Percentiles rank a stretch among this genome's conserved stretches.
Evolutionary conservation across 2,113 vertebrate species (phyloP).

Genomic region (Eulemur rufifrons): DNA sequence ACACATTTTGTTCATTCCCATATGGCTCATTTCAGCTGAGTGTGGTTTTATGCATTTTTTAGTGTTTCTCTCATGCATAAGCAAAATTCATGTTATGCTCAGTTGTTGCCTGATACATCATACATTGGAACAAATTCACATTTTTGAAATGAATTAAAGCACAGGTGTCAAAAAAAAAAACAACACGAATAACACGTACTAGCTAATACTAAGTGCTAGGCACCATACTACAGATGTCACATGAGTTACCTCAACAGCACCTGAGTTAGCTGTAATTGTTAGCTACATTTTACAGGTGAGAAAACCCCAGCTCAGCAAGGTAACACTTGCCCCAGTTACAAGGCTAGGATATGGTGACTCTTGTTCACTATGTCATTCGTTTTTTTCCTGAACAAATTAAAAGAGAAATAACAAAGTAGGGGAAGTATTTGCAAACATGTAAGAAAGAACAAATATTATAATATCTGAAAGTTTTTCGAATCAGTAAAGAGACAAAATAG

Average conservation of each 20-base stretch:
- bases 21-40: background rate
- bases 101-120: background rate
- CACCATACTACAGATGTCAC: background rate
- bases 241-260: background rate
- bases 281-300: background rate
- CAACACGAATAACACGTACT: background rate
- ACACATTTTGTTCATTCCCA: background rate
- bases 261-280: background rate
- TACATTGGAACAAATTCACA: background rate
- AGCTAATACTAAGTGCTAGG: background rate
- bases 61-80: background rate
- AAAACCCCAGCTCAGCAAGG: background rate
- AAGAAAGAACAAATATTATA: background rate
- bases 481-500: background rate
- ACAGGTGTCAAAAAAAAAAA: background rate
- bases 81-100: background rate
- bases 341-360: background rate
- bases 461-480: background rate
- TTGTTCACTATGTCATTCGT: background rate
- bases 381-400: background rate
- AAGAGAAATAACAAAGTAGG: background rate
- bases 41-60: background rate
- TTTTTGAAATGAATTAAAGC: slow-evolving; percentile 30
- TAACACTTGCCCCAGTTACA: background rate
- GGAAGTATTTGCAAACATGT: background rate